phyloP scores from a whole-genome alignment of 2,888 invertebrate species.

The Nemotelus pantherinus region DNA sequence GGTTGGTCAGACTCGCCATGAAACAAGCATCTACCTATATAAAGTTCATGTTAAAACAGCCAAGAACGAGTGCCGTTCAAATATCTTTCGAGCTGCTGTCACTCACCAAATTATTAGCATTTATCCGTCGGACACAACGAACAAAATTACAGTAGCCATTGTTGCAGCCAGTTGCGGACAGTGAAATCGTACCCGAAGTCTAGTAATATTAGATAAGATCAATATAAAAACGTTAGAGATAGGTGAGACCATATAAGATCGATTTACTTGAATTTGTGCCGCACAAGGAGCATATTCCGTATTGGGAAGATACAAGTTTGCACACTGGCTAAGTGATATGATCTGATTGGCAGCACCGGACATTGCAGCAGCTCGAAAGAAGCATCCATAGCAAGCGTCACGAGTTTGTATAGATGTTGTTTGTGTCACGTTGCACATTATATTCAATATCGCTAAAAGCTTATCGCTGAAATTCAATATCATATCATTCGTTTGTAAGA shows the following conservation, averaged over 20 bases:
- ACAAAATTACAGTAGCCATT: constrained; percentile 72
- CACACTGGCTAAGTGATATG: constrained; percentile 67
- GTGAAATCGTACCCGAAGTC: constrained; percentile 47
- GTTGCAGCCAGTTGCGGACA: constrained; percentile 62
- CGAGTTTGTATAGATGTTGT: constrained; percentile 68
- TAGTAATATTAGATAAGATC: not conserved
- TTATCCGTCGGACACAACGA: constrained; percentile 68
- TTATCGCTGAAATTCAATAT: constrained; percentile 58
- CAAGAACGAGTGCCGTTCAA: not conserved
- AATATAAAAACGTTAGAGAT: not conserved
- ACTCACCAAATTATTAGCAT: constrained; percentile 69
- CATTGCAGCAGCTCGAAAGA: constrained; percentile 68
- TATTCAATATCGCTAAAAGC: constrained; percentile 68
- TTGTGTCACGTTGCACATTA: constrained; percentile 74
- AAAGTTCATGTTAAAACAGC: too few relatives aligned
- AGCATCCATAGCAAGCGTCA: constrained; percentile 74
- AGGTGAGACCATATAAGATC: not conserved
- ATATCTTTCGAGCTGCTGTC: not conserved
- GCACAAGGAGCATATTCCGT: constrained; percentile 68
- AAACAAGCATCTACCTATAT: constrained; percentile 56
- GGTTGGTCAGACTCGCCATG: constrained; percentile 52
- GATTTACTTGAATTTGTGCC: constrained; percentile 65
- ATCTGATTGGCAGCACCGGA: constrained; percentile 68
- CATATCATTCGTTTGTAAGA: not conserved
- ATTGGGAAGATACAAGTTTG: constrained; percentile 67